Evolutionary conservation across 2,113 vertebrate genomes (phyloP), one percentile per base, ranked within the genome.

Genomic region (Fulica atra): DNA sequence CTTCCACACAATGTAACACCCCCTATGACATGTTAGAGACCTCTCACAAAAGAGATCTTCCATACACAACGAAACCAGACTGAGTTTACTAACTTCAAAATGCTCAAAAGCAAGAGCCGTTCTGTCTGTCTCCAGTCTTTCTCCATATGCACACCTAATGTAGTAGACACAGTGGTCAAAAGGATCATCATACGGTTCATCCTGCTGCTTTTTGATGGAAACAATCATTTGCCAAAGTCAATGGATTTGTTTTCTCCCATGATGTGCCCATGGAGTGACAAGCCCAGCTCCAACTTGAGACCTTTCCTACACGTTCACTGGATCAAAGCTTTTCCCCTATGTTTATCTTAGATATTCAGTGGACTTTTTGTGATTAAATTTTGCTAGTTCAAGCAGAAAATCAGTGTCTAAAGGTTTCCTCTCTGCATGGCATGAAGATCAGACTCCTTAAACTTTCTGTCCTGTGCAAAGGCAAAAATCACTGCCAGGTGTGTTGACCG

Each of bases 71-170:
- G 63, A 72, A 85, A 53, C 4, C 19, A 64, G n/a, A 23, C 20
- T 48, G 35, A 60, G 11, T 88, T 70, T 42, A 24, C n/a, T 33
- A 51, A 40, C 38, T 89, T 74, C 20, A 78, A 63, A 60, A 50
- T 48, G 26, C 48, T 90, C 65, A 81, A 70, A 73, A 74, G 29
- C 17, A n/a, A 61, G 48, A 70, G 7, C 11, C 6, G 7, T 73
- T 44, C 63, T 48, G 7, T 57, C 87, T 79, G 38, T 8, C 26
- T 65, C 81, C 24, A 51, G 5, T 35, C 24, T 72, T 71, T 35
- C 29, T 77, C 57, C 19, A 4, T 33, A 20, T 0, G 1, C 1
- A 0, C 46, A 51, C 33, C 29, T 19, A 85, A 24, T 42, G 17
- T 50, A 33, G 24, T 31, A 88, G 19, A 31, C 44, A 35, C 51